Evolutionary conservation across 64 coral and sea anemone species (phyloP), one percentile per base, ranked within the genome.

Genomic region (Stichodactyla helianthus): DNA sequence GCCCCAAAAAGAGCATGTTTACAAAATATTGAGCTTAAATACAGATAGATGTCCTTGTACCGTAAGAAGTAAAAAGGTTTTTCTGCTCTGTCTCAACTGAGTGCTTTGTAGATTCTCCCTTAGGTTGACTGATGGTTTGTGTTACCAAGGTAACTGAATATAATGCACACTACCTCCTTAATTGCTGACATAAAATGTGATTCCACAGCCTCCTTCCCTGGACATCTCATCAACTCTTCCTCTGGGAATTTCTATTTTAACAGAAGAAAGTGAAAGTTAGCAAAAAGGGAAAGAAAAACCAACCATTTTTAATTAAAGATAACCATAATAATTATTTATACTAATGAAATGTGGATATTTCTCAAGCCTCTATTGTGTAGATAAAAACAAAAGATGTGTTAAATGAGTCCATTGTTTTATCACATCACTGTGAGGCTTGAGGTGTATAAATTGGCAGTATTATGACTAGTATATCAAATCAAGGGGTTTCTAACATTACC

Each of bases 121-220:
- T 44, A 3, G 35, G 35, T 44, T 44, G 35, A 44, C 35, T 44
- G 35, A 44, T 44, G 35, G 35, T 44, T 44, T 65, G 59, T 68
- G 68, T 74, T 74, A 23, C 68, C 20, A 74, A 35, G 11, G 68
- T 74, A 74, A 74, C 26, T 74, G 23, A 16, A 65, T 65, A 13
- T 71, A 31, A 22, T 74, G 26, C 4, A 74, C 13, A 6, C 50
- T 87, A 99, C 97, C 97, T 99, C 97, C 85, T 99, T 99, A 51
- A 99, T 88, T 77, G 97, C 85, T 82, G 97, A 90, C 97, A 99
- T 99, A 59, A 99, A 99, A 53, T 88, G 85, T 64, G 97, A 87
- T 58, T 99, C 97, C 13, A 99, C 91, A 28, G 92, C 97, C 60
- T 99, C 97, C 84, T 93, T 99, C 61, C 90, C 89, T 56, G 90